Conservation (phyloP, 2,113 vertebrate species). For the Xiphophorus maculatus region DNA sequence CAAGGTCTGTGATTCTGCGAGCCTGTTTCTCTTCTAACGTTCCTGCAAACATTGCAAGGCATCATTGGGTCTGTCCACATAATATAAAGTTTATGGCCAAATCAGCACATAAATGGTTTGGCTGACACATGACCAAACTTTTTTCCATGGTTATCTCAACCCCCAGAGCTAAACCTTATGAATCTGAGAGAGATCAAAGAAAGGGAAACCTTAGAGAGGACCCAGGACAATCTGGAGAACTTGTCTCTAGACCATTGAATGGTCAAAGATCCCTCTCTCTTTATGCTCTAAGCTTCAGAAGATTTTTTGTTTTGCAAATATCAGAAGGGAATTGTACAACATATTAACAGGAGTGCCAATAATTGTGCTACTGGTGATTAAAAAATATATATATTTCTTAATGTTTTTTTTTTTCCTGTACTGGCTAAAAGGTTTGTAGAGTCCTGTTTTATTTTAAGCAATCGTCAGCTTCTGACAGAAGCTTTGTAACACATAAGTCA, state of each 20-base stretch:
- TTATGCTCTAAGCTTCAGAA: not conserved
- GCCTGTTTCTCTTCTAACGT: not conserved
- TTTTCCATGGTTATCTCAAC: not conserved
- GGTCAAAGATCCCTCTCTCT: not conserved
- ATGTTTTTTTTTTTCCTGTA: not conserved
- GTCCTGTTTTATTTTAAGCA: not conserved
- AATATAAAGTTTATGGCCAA: not conserved
- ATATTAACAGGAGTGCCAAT: not conserved
- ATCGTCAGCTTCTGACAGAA: not conserved
- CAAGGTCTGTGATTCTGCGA: not conserved
- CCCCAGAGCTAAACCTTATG: not conserved
- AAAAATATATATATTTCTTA: not conserved
- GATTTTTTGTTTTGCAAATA: not conserved
- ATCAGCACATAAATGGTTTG: not conserved
- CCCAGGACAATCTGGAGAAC: not conserved
- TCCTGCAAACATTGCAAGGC: not conserved
- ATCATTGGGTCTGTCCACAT: not conserved
- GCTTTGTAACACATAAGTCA: not conserved
- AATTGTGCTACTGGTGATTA: not conserved
- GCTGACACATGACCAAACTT: not conserved
- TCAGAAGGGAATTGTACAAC: not conserved
- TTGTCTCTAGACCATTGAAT: no score
- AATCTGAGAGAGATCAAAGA: no score
- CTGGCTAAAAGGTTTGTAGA: not conserved
- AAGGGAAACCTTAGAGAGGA: no score